Conservation (phyloP, 2,888 invertebrate genomes). For the Troilus luridus region DNA sequence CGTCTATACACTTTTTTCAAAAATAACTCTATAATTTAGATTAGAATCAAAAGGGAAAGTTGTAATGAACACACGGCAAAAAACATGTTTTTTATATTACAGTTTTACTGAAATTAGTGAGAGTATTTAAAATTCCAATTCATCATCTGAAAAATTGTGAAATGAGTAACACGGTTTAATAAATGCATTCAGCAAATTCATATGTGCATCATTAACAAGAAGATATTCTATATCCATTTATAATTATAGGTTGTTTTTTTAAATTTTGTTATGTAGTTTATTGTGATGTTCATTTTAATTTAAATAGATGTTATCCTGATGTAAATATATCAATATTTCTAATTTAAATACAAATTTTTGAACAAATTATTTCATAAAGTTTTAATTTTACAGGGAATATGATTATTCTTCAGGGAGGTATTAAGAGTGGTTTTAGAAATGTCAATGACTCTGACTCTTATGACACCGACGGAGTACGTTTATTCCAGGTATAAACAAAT, state of each 20-base stretch:
- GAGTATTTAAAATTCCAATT: no score
- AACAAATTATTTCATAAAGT: not conserved
- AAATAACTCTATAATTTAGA: no score
- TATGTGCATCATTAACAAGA: not conserved
- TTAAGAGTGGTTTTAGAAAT: slow-evolving; percentile 75
- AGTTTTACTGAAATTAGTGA: no score
- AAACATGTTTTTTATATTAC: no score
- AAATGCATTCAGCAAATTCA: not conserved
- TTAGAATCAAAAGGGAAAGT: no score
- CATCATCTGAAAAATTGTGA: no score
- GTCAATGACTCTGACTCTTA: slow-evolving; percentile 74
- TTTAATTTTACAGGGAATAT: slow-evolving; percentile 72
- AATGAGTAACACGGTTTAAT: not conserved
- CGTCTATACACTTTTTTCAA: no score
- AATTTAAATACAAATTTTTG: not conserved
- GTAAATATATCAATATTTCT: not conserved
- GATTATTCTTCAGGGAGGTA: slow-evolving; percentile 75
- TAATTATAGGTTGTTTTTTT: no score
- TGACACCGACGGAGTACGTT: slow-evolving; percentile 74
- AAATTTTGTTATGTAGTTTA: no score
- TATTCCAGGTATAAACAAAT: slow-evolving; percentile 74
- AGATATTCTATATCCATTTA: not conserved
- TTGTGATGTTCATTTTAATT: no score
- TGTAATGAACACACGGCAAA: no score
- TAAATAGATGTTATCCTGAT: no score